Evolutionary conservation across 2,113 vertebrate species (phyloP).

Genomic region (Scartelaos histophorus): DNA sequence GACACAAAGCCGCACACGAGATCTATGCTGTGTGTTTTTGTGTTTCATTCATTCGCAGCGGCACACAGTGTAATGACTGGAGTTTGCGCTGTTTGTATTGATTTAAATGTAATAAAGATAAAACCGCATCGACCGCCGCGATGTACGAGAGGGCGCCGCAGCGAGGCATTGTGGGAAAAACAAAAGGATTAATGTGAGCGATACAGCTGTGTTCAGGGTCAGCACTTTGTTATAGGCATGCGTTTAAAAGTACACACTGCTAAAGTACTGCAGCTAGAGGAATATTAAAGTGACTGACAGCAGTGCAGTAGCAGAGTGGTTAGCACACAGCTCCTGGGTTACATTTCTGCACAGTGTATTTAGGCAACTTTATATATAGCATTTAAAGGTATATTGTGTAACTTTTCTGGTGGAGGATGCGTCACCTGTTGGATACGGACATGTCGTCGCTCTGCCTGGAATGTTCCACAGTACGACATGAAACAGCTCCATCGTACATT

Average conservation of each 20-base stretch:
- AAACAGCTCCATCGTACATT: too few species aligned
- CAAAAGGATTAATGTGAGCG: not conserved
- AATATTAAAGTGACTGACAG: too few species aligned
- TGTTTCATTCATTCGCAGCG: not conserved
- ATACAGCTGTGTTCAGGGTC: not conserved
- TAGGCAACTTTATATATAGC: too few species aligned
- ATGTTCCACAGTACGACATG: too few species aligned
- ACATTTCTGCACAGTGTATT: too few species aligned
- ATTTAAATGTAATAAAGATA: slow-evolving; percentile 1
- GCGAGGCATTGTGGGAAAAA: not conserved
- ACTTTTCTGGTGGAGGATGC: too few species aligned
- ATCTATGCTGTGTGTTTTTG: not conserved
- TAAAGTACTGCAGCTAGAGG: not conserved
- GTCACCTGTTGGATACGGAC: too few species aligned
- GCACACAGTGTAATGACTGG: not conserved
- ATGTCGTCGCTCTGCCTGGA: too few species aligned
- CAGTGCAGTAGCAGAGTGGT: too few species aligned
- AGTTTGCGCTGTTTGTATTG: not conserved
- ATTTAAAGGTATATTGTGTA: too few species aligned
- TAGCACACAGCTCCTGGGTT: too few species aligned
- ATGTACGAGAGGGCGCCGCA: not conserved
- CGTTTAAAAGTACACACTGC: not conserved
- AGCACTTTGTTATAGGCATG: not conserved
- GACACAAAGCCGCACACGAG: not conserved
- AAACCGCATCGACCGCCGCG: not conserved